Conservation (phyloP, 1,140 invertebrate species). For the Spodoptera litura region DNA sequence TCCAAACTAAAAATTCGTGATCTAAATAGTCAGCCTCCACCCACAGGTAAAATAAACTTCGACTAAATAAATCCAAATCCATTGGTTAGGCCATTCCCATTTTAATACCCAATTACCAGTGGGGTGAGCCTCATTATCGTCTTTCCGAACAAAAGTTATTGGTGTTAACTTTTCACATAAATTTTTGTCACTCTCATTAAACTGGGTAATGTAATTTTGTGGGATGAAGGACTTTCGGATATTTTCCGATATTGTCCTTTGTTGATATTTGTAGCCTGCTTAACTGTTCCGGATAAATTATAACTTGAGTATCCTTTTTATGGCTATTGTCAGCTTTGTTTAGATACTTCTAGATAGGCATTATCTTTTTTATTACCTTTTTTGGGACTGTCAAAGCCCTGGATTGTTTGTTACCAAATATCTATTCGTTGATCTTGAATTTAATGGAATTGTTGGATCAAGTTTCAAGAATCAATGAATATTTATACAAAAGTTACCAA, state of each 20-base stretch:
- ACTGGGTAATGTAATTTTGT: conserved; percentile 61
- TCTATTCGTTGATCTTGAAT: no score
- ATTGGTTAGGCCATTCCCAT: neutral
- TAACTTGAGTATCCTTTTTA: neutral
- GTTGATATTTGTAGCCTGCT: conserved; percentile 20
- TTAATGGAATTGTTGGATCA: no score
- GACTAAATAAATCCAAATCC: neutral
- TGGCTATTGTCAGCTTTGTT: neutral
- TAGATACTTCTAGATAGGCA: neutral
- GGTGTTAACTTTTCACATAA: conserved; percentile 69
- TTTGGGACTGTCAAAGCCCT: no score
- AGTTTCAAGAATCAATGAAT: no score
- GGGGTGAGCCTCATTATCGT: conserved; percentile 39
- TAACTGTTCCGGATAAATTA: conserved; percentile 21
- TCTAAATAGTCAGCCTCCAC: neutral
- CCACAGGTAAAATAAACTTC: neutral
- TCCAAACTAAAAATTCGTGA: no score
- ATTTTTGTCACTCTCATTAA: conserved; percentile 70
- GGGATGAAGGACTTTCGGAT: conserved; percentile 22
- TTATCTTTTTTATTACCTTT: no score
- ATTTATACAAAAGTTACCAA: no score
- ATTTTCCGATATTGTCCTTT: conserved; percentile 17
- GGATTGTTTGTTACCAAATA: no score
- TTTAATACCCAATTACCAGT: conserved; percentile 25
- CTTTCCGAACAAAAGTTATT: conserved; percentile 42